phyloP scores from a whole-genome alignment of 1,140 invertebrate species.

The Trialeurodes vaporariorum region DNA sequence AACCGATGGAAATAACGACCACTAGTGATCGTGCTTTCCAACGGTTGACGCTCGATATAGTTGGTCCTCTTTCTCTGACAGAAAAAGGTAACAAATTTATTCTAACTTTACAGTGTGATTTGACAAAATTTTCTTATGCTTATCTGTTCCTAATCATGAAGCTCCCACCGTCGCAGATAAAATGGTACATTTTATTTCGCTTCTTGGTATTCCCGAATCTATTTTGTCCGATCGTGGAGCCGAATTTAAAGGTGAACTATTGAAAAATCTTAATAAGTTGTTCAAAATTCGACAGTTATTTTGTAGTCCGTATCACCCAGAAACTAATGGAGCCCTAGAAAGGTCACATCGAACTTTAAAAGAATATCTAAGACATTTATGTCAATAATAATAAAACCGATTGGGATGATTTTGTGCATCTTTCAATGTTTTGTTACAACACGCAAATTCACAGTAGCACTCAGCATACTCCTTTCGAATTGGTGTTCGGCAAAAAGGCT shows the following conservation, averaged over 20 bases:
- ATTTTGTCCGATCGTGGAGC: slow-evolving; percentile 15
- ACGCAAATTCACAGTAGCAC: slow-evolving; percentile 7
- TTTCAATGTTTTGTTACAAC: slow-evolving; percentile 2
- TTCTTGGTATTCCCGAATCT: slow-evolving; percentile 15
- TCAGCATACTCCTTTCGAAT: slow-evolving; percentile 14
- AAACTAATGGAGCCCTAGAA: slow-evolving; percentile 32
- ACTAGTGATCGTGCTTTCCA: slow-evolving; percentile 8
- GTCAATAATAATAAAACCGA: slow-evolving; percentile 29
- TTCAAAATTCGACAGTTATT: slow-evolving; percentile 27
- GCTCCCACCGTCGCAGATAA: slow-evolving; percentile 25
- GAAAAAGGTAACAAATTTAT: slow-evolving; percentile 28
- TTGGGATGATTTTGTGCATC: slow-evolving; percentile 25
- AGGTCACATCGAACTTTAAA: slow-evolving; percentile 30
- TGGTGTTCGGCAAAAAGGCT: slow-evolving; percentile 2
- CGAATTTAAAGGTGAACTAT: slow-evolving; percentile 20
- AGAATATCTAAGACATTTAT: slow-evolving; percentile 35
- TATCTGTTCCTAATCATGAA: slow-evolving; percentile 24
- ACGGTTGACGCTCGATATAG: slow-evolving; percentile 24
- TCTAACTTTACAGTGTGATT: no score
- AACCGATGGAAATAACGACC: slow-evolving; percentile 11
- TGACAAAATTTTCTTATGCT: no score
- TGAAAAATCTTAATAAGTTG: slow-evolving; percentile 26
- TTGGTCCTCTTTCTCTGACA: slow-evolving; percentile 28
- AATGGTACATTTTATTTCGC: slow-evolving; percentile 14
- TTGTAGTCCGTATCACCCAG: slow-evolving; percentile 25